Evolutionary conservation across 2,888 invertebrate genomes (phyloP).

Genomic region (Apodemia duryi): DNA sequence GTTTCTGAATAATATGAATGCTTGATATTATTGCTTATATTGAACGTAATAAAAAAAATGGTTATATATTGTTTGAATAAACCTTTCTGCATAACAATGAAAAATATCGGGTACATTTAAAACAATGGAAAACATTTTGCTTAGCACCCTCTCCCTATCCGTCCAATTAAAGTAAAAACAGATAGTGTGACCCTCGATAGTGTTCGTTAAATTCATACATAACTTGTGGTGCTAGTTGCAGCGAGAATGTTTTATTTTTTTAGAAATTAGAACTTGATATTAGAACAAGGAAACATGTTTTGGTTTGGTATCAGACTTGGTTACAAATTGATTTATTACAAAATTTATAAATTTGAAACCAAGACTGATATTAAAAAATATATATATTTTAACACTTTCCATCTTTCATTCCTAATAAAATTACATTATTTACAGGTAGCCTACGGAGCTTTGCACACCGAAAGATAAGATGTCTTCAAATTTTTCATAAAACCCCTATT

Average conservation of each 20-base stretch:
- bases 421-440: too few relatives aligned
- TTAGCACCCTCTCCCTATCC: constrained; percentile 41
- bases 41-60: background rate
- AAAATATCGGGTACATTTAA: constrained; percentile 14
- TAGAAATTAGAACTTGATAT: background rate
- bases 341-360: constrained; percentile 4
- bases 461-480: too few relatives aligned
- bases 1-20: too few relatives aligned
- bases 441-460: too few relatives aligned
- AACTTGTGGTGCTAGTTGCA: constrained; percentile 34
- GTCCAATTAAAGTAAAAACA: constrained; percentile 65
- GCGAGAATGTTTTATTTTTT: constrained; percentile 27
- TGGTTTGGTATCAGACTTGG: too few relatives aligned
- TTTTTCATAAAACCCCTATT: too few relatives aligned
- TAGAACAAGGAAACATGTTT: too few relatives aligned
- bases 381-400: too few relatives aligned
- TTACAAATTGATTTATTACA: too few relatives aligned
- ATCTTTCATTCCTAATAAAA: too few relatives aligned
- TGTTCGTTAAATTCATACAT: constrained; percentile 46
- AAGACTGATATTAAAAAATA: constrained; percentile 19
- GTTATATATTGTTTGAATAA: background rate
- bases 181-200: constrained; percentile 59
- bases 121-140: constrained; percentile 44
- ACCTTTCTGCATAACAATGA: constrained; percentile 1
- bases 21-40: too few relatives aligned